These are phyloP conservation scores for Xestia xanthographa DNA, from an alignment of 2,888 invertebrate genomes.

Conservation along the genomic window DNA sequence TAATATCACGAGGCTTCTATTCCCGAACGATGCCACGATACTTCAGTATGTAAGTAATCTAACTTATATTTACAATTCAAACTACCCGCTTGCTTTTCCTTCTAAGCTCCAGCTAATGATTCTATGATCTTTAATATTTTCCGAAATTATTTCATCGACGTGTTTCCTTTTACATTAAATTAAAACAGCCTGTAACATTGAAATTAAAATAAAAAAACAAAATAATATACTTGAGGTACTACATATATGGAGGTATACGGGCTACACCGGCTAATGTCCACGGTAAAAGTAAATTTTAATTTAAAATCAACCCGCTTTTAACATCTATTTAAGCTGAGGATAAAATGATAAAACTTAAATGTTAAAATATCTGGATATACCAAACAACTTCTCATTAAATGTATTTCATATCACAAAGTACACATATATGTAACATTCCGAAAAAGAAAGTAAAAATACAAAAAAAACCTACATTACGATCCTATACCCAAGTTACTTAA, in stretches of 20 bases:
- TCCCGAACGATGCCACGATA: slow-evolving; percentile 87
- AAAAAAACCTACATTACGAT: slow-evolving; percentile 79
- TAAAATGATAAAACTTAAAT: slow-evolving; percentile 79
- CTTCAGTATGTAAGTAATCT: slow-evolving; percentile 82
- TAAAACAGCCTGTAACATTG: slow-evolving; percentile 83
- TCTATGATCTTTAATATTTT: slow-evolving; percentile 68
- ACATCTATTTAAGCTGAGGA: slow-evolving; percentile 68
- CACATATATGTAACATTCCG: slow-evolving; percentile 75
- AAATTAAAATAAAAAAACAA: slow-evolving; percentile 88
- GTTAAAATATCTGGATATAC: slow-evolving; percentile 76
- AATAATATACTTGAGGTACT: slow-evolving; percentile 89
- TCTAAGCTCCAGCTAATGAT: slow-evolving; percentile 85
- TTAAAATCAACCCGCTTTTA: slow-evolving; percentile 69
- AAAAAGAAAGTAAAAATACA: slow-evolving; percentile 80
- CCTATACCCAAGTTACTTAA: slow-evolving; percentile 79
- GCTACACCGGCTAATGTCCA: slow-evolving; percentile 69
- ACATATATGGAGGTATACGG: slow-evolving; percentile 84
- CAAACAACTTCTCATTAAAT: slow-evolving; percentile 80
- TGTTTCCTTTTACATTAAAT: slow-evolving; percentile 63
- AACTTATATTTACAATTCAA: slow-evolving; percentile 89
- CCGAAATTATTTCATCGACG: slow-evolving; percentile 72
- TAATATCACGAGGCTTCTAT: slow-evolving; percentile 90
- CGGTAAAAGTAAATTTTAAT: slow-evolving; percentile 63
- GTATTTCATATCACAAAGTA: slow-evolving; percentile 88
- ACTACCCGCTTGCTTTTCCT: slow-evolving; percentile 87